Conservation (phyloP, 1,140 invertebrate genomes). For the Asbolus verrucosus region DNA sequence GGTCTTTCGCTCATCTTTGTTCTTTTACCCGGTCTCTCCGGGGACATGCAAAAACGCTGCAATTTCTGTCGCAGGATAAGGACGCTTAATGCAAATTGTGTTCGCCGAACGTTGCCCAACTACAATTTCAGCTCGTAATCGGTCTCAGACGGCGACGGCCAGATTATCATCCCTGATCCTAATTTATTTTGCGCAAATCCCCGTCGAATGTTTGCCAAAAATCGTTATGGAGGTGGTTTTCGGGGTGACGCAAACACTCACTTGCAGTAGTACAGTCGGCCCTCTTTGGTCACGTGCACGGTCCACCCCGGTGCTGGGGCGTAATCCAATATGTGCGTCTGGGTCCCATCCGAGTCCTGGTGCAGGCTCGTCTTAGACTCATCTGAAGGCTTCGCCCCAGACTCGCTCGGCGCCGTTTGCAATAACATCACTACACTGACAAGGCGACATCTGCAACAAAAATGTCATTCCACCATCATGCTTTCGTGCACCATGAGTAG, state of each 20-base stretch:
- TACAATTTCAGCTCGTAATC: background rate
- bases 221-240: background rate
- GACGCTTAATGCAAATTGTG: conserved; percentile 2
- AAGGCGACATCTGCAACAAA: conserved; percentile 22
- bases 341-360: conserved; percentile 39
- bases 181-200: conserved; percentile 7
- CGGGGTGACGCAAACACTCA: conserved; percentile 68
- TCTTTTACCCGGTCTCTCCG: background rate
- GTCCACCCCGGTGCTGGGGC: conserved; percentile 73
- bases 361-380: conserved; percentile 22
- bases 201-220: no score
- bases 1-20: conserved; percentile 4
- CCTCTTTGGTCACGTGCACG: conserved; percentile 77
- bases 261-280: conserved; percentile 84
- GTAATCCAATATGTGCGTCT: conserved; percentile 61
- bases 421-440: conserved; percentile 24
- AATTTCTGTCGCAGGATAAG: conserved; percentile 7
- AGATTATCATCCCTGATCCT: conserved; percentile 1
- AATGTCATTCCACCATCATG: no score
- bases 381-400: conserved; percentile 27
- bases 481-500: no score
- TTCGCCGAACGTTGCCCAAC: background rate
- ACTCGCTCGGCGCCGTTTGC: conserved; percentile 23
- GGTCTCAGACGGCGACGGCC: background rate
- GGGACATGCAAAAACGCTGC: background rate